Conservation (phyloP, 1,140 invertebrate species). For the Anagrus nilaparvatae region DNA sequence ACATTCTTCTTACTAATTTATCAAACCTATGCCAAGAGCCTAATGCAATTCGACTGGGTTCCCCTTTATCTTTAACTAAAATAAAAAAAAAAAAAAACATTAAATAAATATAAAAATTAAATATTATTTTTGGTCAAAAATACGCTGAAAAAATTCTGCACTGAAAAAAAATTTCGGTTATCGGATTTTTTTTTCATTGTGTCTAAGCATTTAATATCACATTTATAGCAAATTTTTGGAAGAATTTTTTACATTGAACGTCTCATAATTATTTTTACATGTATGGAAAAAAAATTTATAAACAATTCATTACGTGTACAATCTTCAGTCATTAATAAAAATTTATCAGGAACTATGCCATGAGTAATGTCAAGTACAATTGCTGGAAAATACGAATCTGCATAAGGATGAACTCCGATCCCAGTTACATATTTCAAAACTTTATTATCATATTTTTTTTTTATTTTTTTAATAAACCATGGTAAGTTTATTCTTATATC, state of each 20-base stretch:
- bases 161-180: too few relatives aligned
- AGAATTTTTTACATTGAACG: too few relatives aligned
- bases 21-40: conserved; percentile 68
- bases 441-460: conserved; percentile 39
- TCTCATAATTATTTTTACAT: too few relatives aligned
- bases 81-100: too few relatives aligned
- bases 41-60: too few relatives aligned
- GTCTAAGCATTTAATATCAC: too few relatives aligned
- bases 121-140: conserved; percentile 1
- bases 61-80: too few relatives aligned
- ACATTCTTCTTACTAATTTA: conserved; percentile 58
- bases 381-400: conserved; percentile 47
- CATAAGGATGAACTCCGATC: conserved; percentile 74
- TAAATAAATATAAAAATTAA: not conserved
- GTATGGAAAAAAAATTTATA: too few relatives aligned
- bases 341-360: conserved; percentile 56
- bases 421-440: conserved; percentile 62
- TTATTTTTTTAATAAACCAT: conserved; percentile 40
- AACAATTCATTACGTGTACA: conserved; percentile 56
- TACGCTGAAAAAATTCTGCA: conserved; percentile 42
- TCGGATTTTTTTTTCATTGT: too few relatives aligned
- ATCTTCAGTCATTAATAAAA: conserved; percentile 70
- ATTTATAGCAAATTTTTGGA: too few relatives aligned
- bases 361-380: conserved; percentile 46
- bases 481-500: conserved; percentile 57